Conservation (phyloP, 1,140 invertebrate species). For the Apocrypta bakeri region DNA sequence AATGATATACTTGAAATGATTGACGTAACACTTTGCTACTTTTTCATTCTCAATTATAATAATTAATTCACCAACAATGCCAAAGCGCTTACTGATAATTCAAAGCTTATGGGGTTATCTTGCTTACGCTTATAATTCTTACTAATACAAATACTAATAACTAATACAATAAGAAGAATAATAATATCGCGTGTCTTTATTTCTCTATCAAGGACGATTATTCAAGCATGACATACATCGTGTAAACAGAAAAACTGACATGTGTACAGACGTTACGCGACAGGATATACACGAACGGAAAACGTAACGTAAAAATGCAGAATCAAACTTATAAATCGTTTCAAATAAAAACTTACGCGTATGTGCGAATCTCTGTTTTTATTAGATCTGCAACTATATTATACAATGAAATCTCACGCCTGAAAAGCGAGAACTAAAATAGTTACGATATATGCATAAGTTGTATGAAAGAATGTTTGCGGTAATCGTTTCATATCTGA, state of each 20-base stretch:
- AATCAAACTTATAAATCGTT: neutral
- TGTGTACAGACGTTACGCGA: neutral
- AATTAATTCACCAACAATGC: too few relatives aligned
- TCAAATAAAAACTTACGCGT: neutral
- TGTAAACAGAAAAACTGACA: neutral
- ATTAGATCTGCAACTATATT: neutral
- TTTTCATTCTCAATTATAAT: too few relatives aligned
- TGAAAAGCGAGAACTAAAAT: neutral
- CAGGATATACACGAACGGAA: neutral
- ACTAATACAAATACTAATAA: too few relatives aligned
- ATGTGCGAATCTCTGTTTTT: neutral
- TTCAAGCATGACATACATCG: neutral
- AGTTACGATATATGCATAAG: neutral
- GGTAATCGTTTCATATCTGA: neutral
- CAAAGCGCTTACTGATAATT: too few relatives aligned
- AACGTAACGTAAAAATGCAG: neutral
- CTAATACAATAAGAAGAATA: too few relatives aligned
- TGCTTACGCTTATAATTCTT: too few relatives aligned
- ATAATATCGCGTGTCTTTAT: too few relatives aligned
- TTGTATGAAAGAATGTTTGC: too few relatives aligned
- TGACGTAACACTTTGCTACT: too few relatives aligned
- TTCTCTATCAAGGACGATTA: neutral
- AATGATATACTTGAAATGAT: too few relatives aligned
- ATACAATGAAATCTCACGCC: neutral
- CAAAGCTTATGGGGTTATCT: too few relatives aligned